Evolutionary conservation across 2,797 vertebrate species (phyloP), one percentile per base, ranked within the genome.

Genomic region (Clarias pachynema): DNA sequence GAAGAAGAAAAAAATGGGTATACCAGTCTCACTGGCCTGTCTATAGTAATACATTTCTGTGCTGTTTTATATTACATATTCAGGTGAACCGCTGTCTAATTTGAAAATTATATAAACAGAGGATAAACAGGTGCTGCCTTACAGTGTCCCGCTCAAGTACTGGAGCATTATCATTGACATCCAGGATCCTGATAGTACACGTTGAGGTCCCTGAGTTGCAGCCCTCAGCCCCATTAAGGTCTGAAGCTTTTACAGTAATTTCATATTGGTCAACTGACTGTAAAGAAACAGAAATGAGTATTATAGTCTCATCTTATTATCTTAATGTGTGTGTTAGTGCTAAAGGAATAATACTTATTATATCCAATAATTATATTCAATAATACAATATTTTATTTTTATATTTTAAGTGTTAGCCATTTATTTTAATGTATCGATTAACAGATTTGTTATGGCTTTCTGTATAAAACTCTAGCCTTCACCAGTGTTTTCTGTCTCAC

Each of bases 161-260:
- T 40, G 98, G 98, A 3, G 88, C 15, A n/a, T 99, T 96, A 91
- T 99, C 98, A 68, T 99, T 99, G 70, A 98, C 95, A 86, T 99
- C 98, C 66, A 75, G n/a, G 89, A 99, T 75, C 2, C 90, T 94
- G 86, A 99, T 92, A 82, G 90, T 93, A 75, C 97, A 87, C 7
- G 92, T 93, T 16, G 93, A 90, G 0, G 91, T 96, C 82, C 37
- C 92, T 0, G 18, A 78, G 0, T 90, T 89, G 26, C 96, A 95
- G 0, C n/a, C 86, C 44, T 1, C 0, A 2, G 4, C 6, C n/a
- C 96, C 97, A 83, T 93, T 83, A 29, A 92, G 87, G 37, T 99
- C 98, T 88, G 91, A 94, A 59, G 93, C 98, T 93, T 88, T 94
- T 60, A 98, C 93, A 0, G 56, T 91, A 88, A 99, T 90, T 65